Base-by-base conservation (phyloP, 2,888 invertebrate genomes). In the Osmoderma eremita region DNA sequence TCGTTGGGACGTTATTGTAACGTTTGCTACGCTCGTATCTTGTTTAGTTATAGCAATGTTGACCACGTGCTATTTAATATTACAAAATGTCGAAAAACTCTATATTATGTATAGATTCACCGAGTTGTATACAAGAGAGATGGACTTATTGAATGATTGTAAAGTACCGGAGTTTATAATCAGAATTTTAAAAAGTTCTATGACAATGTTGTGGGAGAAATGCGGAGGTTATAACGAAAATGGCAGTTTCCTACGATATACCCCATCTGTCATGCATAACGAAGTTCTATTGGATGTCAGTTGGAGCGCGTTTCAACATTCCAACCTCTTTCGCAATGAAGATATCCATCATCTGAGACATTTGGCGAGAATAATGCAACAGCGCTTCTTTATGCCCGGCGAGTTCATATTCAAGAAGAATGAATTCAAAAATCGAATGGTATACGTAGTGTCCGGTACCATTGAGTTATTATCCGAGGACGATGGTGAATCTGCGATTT, bases 401-500 rank as follows among this genome's bases (percentile, higher is more conserved):
- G 71, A 73, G 13, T 68, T 67, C 42, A 20, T 72, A 15, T 71
- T 51, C 42, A 67, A 63, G 15, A 51, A 63, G 18, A 56, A 70
- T 39, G 68, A 71, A 30, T 15, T 70, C 10, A 72, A 71, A 48
- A 61, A 68, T 54, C 69, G 67, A 18, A 67, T 73, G 67, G 67
- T 72, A 8, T 73, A 73, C 58, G 49, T 73, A 3, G 67, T 67
- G 10, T 64, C 62, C 6, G 72, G 72, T 0, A 65, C 56, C 12
- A 53, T 73, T 3, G 64, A 71, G n/a, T 36, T 73, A 5, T 50
- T 73, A 8, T 72, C 72, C 12, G 68, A 70, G 41, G 69, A 70
- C 20, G 71, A 72, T 41, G 69, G 68, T 3, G 73, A 72, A 62
- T 70, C 72, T 5, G 65, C 69, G 2, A 48, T 73, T 15, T 24